Evolutionary conservation across 2,797 vertebrate species (phyloP).

Genomic region (Heterohyrax brucei): DNA sequence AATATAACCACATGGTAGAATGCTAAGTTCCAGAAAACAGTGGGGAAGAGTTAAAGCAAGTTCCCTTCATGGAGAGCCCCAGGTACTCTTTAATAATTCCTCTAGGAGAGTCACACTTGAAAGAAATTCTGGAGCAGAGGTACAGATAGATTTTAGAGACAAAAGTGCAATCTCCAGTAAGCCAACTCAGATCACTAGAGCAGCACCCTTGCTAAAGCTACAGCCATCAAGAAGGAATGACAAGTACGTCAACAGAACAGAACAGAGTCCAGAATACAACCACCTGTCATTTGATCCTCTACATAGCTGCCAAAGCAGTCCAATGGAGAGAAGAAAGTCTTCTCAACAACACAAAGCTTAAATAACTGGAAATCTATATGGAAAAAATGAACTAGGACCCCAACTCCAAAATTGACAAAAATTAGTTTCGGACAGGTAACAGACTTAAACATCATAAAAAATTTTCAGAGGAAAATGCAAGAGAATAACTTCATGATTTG

Average conservation of each 20-base stretch:
- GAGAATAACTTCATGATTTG: neutral
- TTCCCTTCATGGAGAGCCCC: neutral
- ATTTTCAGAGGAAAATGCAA: neutral
- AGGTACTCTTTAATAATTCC: neutral
- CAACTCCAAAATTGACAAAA: neutral
- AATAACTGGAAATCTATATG: constrained; percentile 7
- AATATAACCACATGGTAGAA: neutral
- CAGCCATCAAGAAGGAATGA: neutral
- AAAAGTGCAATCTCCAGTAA: neutral
- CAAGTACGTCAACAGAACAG: neutral
- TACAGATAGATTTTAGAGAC: neutral
- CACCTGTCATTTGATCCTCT: neutral
- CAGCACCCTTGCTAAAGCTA: neutral
- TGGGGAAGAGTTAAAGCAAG: neutral
- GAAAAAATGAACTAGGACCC: neutral
- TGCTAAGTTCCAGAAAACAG: constrained; percentile 17
- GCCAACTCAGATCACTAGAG: neutral
- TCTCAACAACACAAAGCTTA: neutral
- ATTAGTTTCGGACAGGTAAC: neutral
- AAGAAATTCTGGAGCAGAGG: neutral
- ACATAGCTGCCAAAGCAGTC: neutral
- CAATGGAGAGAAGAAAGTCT: neutral
- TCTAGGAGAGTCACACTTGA: neutral
- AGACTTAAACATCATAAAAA: neutral
- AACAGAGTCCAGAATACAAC: neutral